Percentiles rank a stretch among this genome's conserved stretches.
phyloP scores from a whole-genome alignment of 2,113 vertebrate species.

The Corythaeola cristata region DNA sequence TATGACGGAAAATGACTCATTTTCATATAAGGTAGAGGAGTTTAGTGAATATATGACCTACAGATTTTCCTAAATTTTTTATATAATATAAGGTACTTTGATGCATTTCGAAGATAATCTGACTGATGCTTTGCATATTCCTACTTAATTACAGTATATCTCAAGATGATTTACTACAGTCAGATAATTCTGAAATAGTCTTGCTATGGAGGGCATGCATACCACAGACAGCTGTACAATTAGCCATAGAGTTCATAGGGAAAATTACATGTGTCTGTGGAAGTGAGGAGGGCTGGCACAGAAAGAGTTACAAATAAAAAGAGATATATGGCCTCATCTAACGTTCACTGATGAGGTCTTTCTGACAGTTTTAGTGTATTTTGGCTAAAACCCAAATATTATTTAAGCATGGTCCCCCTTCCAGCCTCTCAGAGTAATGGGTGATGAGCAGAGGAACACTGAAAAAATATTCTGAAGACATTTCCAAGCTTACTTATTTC shows the following conservation, averaged over 20 bases:
- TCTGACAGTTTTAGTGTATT: not conserved
- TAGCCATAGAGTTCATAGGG: not conserved
- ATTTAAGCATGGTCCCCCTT: not conserved
- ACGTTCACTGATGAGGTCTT: not conserved
- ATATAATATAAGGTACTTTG: slow-evolving; percentile 45
- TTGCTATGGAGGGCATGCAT: not conserved
- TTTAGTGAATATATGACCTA: slow-evolving; percentile 57
- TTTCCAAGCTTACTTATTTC: not conserved
- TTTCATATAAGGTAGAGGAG: slow-evolving; percentile 59
- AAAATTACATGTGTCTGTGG: not conserved
- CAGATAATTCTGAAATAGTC: not conserved
- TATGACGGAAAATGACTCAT: slow-evolving; percentile 46
- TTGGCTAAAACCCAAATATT: not conserved
- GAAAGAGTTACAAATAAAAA: not conserved
- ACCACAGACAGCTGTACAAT: slow-evolving; percentile 20
- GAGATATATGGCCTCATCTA: not conserved
- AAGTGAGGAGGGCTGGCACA: not conserved
- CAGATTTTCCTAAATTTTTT: slow-evolving; percentile 41
- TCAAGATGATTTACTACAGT: slow-evolving; percentile 53
- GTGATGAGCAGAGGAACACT: not conserved
- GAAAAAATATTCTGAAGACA: not conserved
- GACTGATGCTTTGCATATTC: slow-evolving; percentile 63
- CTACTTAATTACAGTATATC: slow-evolving; percentile 52
- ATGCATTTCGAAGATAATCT: slow-evolving; percentile 69
- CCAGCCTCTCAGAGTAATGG: not conserved